A percentile compares a stretch with the other conserved stretches of the same genome.
Evolutionary conservation across 2,797 vertebrate species (phyloP).

Genomic region (Eulemur coronatus): DNA sequence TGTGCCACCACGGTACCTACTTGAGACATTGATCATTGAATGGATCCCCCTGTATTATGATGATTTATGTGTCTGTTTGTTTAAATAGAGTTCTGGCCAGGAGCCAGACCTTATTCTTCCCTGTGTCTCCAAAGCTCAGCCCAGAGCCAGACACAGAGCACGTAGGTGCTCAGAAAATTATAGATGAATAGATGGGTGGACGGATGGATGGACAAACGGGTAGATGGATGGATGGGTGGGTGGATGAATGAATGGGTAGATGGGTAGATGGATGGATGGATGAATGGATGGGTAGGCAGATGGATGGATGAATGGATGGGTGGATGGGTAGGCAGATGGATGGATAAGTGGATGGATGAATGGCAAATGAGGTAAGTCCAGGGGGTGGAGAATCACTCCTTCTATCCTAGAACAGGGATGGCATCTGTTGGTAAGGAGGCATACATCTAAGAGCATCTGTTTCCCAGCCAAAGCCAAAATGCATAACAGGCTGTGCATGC

Average conservation of each 20-base stretch:
- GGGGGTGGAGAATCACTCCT: neutral
- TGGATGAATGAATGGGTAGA: neutral
- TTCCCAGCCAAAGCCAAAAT: neutral
- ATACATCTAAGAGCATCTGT: neutral
- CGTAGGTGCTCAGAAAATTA: neutral
- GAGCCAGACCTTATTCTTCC: neutral
- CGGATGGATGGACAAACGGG: neutral
- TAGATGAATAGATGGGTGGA: too few species aligned
- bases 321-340: neutral
- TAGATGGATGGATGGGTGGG: neutral
- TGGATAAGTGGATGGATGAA: neutral
- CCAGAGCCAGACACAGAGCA: neutral
- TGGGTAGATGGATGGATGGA: neutral
- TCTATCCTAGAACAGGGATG: neutral
- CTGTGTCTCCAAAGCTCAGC: neutral
- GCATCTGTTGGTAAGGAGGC: neutral
- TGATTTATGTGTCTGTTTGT: neutral
- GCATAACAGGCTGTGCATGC: rapidly evolving
- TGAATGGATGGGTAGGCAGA: rapidly evolving
- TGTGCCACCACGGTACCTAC: neutral
- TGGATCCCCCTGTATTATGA: neutral
- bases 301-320: rapidly evolving
- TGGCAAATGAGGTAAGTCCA: neutral
- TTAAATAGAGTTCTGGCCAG: neutral
- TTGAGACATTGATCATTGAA: neutral